These are phyloP conservation scores for Gila robusta DNA, from an alignment of 2,797 vertebrate genomes.

Conservation along the genomic window DNA sequence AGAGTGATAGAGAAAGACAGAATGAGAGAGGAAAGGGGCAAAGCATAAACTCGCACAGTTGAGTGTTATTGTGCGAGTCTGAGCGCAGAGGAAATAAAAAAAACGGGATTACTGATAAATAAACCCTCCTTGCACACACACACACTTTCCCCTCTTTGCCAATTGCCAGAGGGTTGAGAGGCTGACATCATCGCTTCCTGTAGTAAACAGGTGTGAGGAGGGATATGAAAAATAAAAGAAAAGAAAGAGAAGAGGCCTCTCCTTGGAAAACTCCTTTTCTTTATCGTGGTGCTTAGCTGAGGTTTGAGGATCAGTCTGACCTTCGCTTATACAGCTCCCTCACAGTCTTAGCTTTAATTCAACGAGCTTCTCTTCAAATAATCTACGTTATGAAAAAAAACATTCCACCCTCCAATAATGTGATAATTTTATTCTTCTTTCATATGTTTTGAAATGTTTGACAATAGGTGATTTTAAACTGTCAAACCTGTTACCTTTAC, in stretches of 20 bases:
- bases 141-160: conserved; percentile 47
- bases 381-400: conserved; percentile 42
- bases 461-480: not conserved
- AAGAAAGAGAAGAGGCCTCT: conserved; percentile 45
- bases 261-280: conserved; percentile 49
- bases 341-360: conserved; percentile 7
- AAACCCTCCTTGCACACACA: conserved; percentile 62
- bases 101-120: conserved; percentile 77
- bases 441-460: not conserved
- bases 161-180: conserved; percentile 71
- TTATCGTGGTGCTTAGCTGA: conserved; percentile 49
- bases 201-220: conserved; percentile 82
- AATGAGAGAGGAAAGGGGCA: conserved; percentile 36
- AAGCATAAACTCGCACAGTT: conserved; percentile 75
- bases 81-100: conserved; percentile 69
- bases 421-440: not conserved
- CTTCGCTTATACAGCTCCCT: conserved; percentile 60
- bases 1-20: conserved; percentile 63
- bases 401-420: not conserved
- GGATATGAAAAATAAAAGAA: conserved; percentile 56
- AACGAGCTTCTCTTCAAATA: conserved; percentile 42
- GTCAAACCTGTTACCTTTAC: not conserved
- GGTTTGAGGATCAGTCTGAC: conserved; percentile 77
- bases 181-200: conserved; percentile 82
- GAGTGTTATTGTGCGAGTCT: conserved; percentile 76